These are phyloP conservation scores for Picus viridis DNA, from an alignment of 2,797 vertebrate genomes.

Conservation along the genomic window DNA sequence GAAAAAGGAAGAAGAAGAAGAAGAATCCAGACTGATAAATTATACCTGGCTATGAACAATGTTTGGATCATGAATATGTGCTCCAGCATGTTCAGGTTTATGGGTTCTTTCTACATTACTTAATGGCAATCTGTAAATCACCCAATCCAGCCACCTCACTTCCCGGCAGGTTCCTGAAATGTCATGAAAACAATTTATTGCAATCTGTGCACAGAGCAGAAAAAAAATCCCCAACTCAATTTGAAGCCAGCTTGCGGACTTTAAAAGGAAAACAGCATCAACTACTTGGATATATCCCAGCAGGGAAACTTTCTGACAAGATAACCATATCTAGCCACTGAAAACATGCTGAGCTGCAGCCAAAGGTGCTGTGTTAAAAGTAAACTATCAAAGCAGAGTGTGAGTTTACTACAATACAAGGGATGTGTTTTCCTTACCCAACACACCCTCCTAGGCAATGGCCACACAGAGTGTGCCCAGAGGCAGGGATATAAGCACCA, in stretches of 20 bases:
- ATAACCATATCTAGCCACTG: slow-evolving; percentile 2
- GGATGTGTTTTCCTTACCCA: neutral
- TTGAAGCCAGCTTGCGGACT: neutral
- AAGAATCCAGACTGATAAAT: neutral
- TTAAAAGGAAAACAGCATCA: neutral
- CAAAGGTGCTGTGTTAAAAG: slow-evolving; percentile 17
- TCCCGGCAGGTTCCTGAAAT: neutral
- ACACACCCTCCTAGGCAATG: neutral
- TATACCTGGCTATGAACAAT: neutral
- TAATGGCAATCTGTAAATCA: slow-evolving; percentile 6
- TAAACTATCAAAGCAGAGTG: slow-evolving; percentile 15
- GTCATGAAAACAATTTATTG: slow-evolving; percentile 17
- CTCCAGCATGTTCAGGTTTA: slow-evolving; percentile 15
- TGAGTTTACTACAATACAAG: neutral
- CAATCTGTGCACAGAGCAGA: neutral
- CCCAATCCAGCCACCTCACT: neutral
- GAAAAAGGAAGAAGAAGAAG: neutral
- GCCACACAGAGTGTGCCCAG: neutral
- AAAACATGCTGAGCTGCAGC: neutral
- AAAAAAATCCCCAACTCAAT: neutral
- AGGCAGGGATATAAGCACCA: neutral
- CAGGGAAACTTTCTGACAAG: neutral
- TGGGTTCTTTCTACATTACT: neutral
- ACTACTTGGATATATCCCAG: neutral
- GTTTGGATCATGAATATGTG: slow-evolving; percentile 17